These are phyloP conservation scores for Apeira syringaria DNA, from an alignment of 2,888 invertebrate species.

Conservation along the genomic window DNA sequence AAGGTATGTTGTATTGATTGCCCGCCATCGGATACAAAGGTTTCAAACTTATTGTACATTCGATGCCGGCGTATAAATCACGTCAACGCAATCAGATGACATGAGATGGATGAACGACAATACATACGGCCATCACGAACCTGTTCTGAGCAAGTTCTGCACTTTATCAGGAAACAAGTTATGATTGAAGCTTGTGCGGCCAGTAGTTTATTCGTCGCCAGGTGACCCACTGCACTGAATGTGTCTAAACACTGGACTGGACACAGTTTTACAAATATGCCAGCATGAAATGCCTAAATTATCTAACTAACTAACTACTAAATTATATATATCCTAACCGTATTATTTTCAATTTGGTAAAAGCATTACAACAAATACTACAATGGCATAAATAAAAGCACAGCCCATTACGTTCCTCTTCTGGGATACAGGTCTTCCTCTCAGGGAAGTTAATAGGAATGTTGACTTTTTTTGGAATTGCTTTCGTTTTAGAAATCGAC, in stretches of 20 bases:
- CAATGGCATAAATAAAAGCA: too few relatives aligned
- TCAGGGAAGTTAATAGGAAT: too few relatives aligned
- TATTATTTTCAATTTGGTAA: too few relatives aligned
- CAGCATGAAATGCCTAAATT: too few relatives aligned
- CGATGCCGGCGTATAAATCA: slow-evolving; percentile 42
- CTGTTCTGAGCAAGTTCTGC: slow-evolving; percentile 26
- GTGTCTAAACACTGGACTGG: slow-evolving; percentile 35
- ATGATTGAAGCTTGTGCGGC: slow-evolving; percentile 23
- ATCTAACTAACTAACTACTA: too few relatives aligned
- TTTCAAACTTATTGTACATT: slow-evolving; percentile 33
- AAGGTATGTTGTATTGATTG: slow-evolving; percentile 24
- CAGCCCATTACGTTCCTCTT: too few relatives aligned
- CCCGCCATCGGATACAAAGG: slow-evolving; percentile 23
- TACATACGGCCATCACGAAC: too few relatives aligned
- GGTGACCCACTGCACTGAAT: slow-evolving; percentile 47
- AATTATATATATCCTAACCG: too few relatives aligned
- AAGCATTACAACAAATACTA: too few relatives aligned
- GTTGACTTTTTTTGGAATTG: too few relatives aligned
- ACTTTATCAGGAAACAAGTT: slow-evolving; percentile 25
- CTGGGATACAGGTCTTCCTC: too few relatives aligned
- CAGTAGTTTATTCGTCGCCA: slow-evolving; percentile 38
- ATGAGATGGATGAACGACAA: slow-evolving; percentile 40
- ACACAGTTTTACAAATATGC: slow-evolving; percentile 31
- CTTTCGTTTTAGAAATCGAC: too few relatives aligned
- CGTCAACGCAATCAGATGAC: slow-evolving; percentile 39